Conservation (phyloP, 2,888 invertebrate genomes). For the Xanthorhoe spadicearia region DNA sequence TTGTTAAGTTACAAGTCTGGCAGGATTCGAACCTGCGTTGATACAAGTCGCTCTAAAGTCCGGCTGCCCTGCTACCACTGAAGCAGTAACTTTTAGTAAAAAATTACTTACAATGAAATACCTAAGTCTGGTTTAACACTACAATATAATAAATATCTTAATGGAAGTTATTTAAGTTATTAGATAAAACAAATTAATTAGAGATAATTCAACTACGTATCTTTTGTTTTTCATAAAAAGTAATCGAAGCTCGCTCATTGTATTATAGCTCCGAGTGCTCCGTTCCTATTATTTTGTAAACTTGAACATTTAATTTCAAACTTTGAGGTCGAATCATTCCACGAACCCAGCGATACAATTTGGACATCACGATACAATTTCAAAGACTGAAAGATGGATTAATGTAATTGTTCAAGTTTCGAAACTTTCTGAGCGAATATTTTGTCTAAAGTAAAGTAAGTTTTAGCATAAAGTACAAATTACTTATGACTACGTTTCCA, state of each 20-base stretch:
- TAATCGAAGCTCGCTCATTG: constrained; percentile 9
- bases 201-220: background rate
- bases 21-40: too few relatives aligned
- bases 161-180: too few relatives aligned
- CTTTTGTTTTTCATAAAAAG: background rate
- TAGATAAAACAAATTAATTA: too few relatives aligned
- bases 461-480: constrained; percentile 12
- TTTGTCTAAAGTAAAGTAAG: constrained; percentile 24
- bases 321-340: constrained; percentile 37
- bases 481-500: constrained; percentile 6
- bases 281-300: constrained; percentile 27
- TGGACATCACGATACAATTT: constrained; percentile 42
- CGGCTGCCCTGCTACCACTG: too few relatives aligned
- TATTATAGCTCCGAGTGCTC: constrained; percentile 9
- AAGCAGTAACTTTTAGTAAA: too few relatives aligned
- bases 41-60: too few relatives aligned
- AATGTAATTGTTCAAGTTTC: constrained; percentile 44
- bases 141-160: too few relatives aligned
- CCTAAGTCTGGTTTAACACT: too few relatives aligned
- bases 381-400: constrained; percentile 46
- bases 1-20: too few relatives aligned
- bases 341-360: constrained; percentile 41
- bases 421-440: constrained; percentile 40
- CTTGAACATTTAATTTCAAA: constrained; percentile 30
- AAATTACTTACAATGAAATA: too few relatives aligned